Evolutionary conservation across 2,113 vertebrate genomes (phyloP), one percentile per base, ranked within the genome.

Genomic region (Mus spicilegus): DNA sequence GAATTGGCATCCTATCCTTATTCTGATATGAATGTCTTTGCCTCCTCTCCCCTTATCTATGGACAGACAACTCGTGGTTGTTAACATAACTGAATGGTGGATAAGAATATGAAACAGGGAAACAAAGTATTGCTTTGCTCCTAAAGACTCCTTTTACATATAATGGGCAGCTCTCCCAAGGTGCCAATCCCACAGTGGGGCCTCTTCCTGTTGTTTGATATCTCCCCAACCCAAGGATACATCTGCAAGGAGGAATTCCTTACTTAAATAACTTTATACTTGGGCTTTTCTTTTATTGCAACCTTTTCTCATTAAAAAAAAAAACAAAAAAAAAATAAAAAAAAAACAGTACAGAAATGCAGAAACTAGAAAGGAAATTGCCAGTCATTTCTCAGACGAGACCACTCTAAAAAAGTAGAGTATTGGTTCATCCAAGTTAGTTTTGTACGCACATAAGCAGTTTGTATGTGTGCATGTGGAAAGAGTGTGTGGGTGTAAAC

Each of bases 151-250:
- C 49, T 97, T 97, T 98, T 97, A 89, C 95, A 92, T 97, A 97
- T 93, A 92, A 90, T 61, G 93, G 93, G 82, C 90, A 96, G 8
- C 84, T 95, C 93, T 76, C 89, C 65, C 80, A 94, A 93, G 91
- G 94, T 80, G n/a, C 94, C 91, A 89, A 91, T 76, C 61, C 86
- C 87, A 97, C 96, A 92, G 75, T 69, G 84, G 95, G 77, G 78
- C 67, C 95, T 92, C 95, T 97, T 95, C 94, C 95, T 97, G 80
- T 96, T 95, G 92, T 76, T 97, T 97, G 92, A 77, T 96, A 84
- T 84, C 96, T 97, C 91, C 96, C 94, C 93, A 96, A 93, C 95
- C 82, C 63, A 88, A 96, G 97, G 93, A 97, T 98, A 92, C 95
- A 95, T 97, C 96, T 98, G 84, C 82, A 96, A 95, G 70, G 61